phyloP scores from a whole-genome alignment of 2,888 invertebrate genomes.

The Priocnemis perturbator region DNA sequence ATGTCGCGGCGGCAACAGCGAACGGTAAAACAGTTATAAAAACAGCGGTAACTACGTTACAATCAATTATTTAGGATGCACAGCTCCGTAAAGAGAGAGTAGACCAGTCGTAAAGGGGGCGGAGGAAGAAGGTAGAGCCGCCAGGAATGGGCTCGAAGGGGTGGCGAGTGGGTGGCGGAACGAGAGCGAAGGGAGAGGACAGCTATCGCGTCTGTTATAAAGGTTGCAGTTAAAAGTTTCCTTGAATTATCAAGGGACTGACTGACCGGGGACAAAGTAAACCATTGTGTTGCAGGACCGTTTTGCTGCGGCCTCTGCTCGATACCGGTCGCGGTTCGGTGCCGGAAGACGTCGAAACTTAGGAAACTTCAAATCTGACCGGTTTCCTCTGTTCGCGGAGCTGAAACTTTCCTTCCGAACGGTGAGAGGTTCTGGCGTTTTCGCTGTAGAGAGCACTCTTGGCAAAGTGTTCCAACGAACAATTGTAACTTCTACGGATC shows the following conservation, averaged over 20 bases:
- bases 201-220: constrained; percentile 63
- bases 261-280: constrained; percentile 44
- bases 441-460: no score
- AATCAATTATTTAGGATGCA: constrained; percentile 72
- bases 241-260: constrained; percentile 68
- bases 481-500: no score
- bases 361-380: no score
- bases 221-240: constrained; percentile 71
- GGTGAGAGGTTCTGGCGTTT: no score
- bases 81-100: constrained; percentile 69
- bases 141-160: constrained; percentile 42
- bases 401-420: no score
- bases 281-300: constrained; percentile 27
- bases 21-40: constrained; percentile 75
- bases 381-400: no score
- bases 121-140: constrained; percentile 58
- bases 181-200: constrained; percentile 18
- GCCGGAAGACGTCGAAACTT: constrained; percentile 3
- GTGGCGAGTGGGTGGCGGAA: constrained; percentile 11
- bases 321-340: background rate
- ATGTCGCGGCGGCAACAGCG: constrained; percentile 63
- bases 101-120: constrained; percentile 70
- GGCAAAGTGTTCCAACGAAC: no score
- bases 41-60: constrained; percentile 74
- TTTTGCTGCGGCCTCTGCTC: constrained; percentile 26